Evolutionary conservation across 2,888 invertebrate species (phyloP).

Genomic region (Oligia strigilis): DNA sequence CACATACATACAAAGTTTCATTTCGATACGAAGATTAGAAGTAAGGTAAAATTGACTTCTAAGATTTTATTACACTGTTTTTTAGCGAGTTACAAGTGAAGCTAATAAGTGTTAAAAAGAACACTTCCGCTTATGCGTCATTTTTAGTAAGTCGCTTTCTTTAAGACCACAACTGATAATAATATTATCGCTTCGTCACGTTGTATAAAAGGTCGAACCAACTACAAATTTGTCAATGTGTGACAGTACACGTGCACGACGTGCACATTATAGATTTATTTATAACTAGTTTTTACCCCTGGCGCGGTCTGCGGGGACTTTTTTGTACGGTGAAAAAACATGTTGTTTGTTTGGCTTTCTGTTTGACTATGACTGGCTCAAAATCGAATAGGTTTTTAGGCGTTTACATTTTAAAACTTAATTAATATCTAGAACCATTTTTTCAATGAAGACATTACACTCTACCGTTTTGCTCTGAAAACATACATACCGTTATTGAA

Average conservation of each 20-base stretch:
- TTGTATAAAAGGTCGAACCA: slow-evolving; percentile 70
- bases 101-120: not conserved
- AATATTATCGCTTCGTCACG: slow-evolving; percentile 67
- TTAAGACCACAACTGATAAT: slow-evolving; percentile 40
- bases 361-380: not conserved
- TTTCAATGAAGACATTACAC: not conserved
- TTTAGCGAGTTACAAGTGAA: not conserved
- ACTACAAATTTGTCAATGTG: slow-evolving; percentile 73
- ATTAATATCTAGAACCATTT: not conserved
- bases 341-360: slow-evolving; percentile 16
- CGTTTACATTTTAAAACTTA: slow-evolving; percentile 17
- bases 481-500: not conserved
- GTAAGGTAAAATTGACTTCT: not conserved
- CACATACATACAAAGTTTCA: not conserved
- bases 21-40: not conserved
- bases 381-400: slow-evolving; percentile 16
- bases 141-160: slow-evolving; percentile 1
- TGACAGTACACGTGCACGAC: slow-evolving; percentile 73
- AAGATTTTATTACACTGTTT: not conserved
- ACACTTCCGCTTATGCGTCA: not conserved
- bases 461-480: not conserved
- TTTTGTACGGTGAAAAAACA: slow-evolving; percentile 22
- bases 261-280: slow-evolving; percentile 64
- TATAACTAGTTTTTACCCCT: slow-evolving; percentile 53
- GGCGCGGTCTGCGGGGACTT: slow-evolving; percentile 13